A percentile compares a stretch with the other conserved stretches of the same genome.
phyloP scores from a whole-genome alignment of 2,797 vertebrate genomes.

The Anomalospiza imberbis region DNA sequence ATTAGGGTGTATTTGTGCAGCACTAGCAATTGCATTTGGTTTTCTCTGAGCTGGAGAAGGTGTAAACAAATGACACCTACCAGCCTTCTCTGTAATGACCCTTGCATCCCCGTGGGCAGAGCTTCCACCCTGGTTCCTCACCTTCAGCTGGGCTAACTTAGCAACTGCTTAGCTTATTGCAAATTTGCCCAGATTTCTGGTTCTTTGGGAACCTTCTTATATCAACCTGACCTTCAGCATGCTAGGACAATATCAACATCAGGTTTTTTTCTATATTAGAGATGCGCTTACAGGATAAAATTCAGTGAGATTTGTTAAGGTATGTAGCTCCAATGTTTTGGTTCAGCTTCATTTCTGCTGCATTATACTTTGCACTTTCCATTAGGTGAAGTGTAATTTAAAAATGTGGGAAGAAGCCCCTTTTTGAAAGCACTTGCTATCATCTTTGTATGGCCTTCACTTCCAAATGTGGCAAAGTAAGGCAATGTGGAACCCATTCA shows the following conservation, averaged over 20 bases:
- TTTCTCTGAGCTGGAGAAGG: neutral
- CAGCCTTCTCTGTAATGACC: neutral
- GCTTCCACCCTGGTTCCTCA: neutral
- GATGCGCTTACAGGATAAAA: neutral
- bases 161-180: neutral
- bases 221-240: conserved; percentile 29
- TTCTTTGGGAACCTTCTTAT: neutral
- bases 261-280: neutral
- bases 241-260: conserved; percentile 20
- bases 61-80: neutral
- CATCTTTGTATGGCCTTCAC: neutral
- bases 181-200: neutral
- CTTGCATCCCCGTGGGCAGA: neutral
- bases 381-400: conserved; percentile 41
- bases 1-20: neutral
- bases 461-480: conserved; percentile 22
- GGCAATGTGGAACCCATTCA: conserved; percentile 42
- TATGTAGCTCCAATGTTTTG: conserved; percentile 54
- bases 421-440: conserved; percentile 20
- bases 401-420: conserved; percentile 51
- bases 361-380: conserved; percentile 5
- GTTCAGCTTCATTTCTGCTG: conserved; percentile 61
- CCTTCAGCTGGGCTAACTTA: neutral
- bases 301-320: conserved; percentile 49
- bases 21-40: neutral